These are phyloP conservation scores for Calliphora vomitoria DNA, from an alignment of 2,888 invertebrate species.

Conservation along the genomic window DNA sequence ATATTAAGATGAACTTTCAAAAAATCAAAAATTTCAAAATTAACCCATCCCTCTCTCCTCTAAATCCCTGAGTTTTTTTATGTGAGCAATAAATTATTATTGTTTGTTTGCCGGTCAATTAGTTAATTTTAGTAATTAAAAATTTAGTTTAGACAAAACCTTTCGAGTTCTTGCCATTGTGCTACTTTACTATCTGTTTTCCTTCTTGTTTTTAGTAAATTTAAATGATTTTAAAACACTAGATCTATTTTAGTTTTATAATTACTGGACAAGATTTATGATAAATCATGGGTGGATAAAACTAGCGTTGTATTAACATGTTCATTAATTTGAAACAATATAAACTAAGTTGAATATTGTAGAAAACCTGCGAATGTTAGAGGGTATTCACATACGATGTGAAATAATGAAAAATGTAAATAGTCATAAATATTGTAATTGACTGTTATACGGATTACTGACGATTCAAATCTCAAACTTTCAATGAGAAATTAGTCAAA, in stretches of 20 bases:
- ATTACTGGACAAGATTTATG: neutral
- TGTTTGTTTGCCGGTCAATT: neutral
- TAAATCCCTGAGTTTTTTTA: neutral
- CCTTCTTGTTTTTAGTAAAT: neutral
- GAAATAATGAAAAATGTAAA: too few species aligned
- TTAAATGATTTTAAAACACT: neutral
- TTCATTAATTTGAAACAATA: neutral
- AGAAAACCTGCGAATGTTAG: neutral
- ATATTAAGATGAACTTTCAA: slow-evolving; percentile 10
- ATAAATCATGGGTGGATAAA: neutral
- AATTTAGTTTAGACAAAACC: neutral
- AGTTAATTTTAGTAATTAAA: slow-evolving; percentile 5
- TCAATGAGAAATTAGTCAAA: too few species aligned
- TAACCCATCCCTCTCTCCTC: neutral
- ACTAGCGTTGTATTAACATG: neutral
- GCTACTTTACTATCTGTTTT: neutral
- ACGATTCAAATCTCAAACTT: too few species aligned
- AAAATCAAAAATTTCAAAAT: slow-evolving; percentile 11
- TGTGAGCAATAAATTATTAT: neutral
- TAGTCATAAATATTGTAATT: too few species aligned
- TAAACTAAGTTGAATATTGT: neutral
- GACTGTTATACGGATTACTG: too few species aligned
- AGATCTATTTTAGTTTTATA: neutral
- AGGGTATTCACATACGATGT: too few species aligned
- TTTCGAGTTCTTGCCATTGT: neutral